Evolutionary conservation across 2,797 vertebrate genomes (phyloP).

Genomic region (Helostoma temminkii): DNA sequence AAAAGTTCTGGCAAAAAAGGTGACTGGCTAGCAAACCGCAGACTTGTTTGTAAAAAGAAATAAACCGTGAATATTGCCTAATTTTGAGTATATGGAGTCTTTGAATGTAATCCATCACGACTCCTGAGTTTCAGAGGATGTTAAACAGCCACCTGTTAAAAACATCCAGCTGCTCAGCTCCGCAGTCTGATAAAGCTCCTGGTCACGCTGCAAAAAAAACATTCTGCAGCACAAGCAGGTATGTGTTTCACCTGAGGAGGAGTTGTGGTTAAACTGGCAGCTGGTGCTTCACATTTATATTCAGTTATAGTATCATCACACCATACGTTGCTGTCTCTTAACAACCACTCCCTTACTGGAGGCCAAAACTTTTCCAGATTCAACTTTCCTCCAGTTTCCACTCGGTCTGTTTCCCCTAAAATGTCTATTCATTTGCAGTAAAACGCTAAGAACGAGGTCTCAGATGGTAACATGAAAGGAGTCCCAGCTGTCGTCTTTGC

Average conservation of each 20-base stretch:
- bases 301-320: background rate
- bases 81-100: constrained; percentile 43
- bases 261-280: constrained; percentile 24
- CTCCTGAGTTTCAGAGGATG: constrained; percentile 39
- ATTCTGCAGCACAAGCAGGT: constrained; percentile 54
- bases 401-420: constrained; percentile 6
- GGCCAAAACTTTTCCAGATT: constrained; percentile 9
- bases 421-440: constrained; percentile 22
- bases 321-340: constrained; percentile 13
- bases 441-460: constrained; percentile 32
- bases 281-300: constrained; percentile 15
- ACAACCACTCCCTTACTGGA: constrained; percentile 13
- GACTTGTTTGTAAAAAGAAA: constrained; percentile 56
- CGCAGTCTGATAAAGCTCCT: constrained; percentile 40
- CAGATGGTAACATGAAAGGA: constrained; percentile 85
- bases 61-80: constrained; percentile 53
- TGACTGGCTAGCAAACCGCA: constrained; percentile 52
- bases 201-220: constrained; percentile 42
- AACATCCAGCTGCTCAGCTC: constrained; percentile 22
- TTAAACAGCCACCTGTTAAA: background rate
- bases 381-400: constrained; percentile 18
- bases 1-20: constrained; percentile 60
- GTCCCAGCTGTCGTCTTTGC: constrained; percentile 86
- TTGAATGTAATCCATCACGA: constrained; percentile 29
- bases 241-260: constrained; percentile 57